A percentile compares a stretch with the other conserved stretches of the same genome.
Evolutionary conservation across 1,140 invertebrate species (phyloP).

Genomic region (Octopus bimaculoides): DNA sequence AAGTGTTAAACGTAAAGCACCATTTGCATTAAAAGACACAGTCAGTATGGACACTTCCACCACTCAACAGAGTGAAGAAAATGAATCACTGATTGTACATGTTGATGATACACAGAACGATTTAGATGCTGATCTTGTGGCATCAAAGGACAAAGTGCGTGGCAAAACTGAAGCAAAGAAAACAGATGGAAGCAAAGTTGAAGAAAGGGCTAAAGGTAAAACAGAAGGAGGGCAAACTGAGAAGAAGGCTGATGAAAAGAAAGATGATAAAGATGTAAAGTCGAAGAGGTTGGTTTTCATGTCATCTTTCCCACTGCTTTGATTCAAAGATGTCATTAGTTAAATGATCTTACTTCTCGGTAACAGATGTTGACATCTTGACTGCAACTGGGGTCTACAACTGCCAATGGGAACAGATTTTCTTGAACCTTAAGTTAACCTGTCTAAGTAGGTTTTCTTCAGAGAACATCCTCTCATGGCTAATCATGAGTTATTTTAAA

Average conservation of each 20-base stretch:
- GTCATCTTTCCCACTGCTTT: slow-evolving; percentile 15
- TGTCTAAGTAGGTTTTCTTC: no score
- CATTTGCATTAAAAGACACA: slow-evolving; percentile 3
- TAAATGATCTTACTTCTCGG: slow-evolving; percentile 1
- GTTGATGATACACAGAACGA: slow-evolving; percentile 9
- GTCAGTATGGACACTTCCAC: slow-evolving; percentile 9
- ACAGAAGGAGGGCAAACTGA: slow-evolving; percentile 4
- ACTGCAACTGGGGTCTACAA: no score
- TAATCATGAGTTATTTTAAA: no score
- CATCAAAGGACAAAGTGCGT: background rate
- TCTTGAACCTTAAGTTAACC: no score
- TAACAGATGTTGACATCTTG: no score
- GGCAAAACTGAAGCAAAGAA: slow-evolving; percentile 7
- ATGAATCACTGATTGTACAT: slow-evolving; percentile 8
- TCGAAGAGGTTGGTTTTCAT: slow-evolving; percentile 16
- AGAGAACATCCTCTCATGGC: no score
- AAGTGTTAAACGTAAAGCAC: background rate
- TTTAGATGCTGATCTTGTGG: slow-evolving; percentile 9
- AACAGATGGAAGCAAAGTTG: background rate
- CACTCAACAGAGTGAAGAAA: slow-evolving; percentile 10
- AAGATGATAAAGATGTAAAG: slow-evolving; percentile 13
- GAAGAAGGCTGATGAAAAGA: slow-evolving; percentile 14
- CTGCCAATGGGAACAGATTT: no score
- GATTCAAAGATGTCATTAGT: slow-evolving; percentile 7
- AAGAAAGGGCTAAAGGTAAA: background rate